A percentile compares a stretch with the other conserved stretches of the same genome.
Conservation (phyloP, 2,797 vertebrate genomes). For the Dallia pectoralis region DNA sequence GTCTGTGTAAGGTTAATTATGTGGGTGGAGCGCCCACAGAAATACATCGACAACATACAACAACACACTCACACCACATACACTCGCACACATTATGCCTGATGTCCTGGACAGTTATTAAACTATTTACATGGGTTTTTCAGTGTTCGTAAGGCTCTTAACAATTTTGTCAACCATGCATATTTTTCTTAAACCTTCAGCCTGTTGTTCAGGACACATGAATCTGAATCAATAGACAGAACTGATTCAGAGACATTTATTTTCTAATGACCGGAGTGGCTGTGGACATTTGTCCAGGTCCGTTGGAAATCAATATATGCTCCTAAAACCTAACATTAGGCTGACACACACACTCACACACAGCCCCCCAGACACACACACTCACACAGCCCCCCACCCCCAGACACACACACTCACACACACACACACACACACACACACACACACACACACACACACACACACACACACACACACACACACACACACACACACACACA, state of each 20-base stretch:
- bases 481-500: no score
- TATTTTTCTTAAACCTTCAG: background rate
- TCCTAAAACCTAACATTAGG: no score
- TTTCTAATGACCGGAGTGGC: background rate
- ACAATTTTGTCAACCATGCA: background rate
- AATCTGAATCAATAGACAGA: background rate
- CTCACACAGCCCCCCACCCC: no score
- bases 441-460: conserved; percentile 5
- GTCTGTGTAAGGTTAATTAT: background rate
- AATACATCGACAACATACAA: background rate
- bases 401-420: background rate
- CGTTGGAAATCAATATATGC: no score
- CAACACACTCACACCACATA: background rate
- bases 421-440: conserved; percentile 3
- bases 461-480: no score
- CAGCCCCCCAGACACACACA: no score
- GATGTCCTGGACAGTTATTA: background rate
- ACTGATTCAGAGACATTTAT: background rate
- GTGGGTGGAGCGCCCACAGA: background rate
- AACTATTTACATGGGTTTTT: background rate
- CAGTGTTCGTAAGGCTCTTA: background rate
- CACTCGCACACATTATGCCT: background rate
- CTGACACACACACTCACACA: no score
- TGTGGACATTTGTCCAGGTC: background rate
- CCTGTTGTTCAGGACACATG: background rate